Evolutionary conservation across 1,140 invertebrate genomes (phyloP).

Genomic region (Ruditapes philippinarum): DNA sequence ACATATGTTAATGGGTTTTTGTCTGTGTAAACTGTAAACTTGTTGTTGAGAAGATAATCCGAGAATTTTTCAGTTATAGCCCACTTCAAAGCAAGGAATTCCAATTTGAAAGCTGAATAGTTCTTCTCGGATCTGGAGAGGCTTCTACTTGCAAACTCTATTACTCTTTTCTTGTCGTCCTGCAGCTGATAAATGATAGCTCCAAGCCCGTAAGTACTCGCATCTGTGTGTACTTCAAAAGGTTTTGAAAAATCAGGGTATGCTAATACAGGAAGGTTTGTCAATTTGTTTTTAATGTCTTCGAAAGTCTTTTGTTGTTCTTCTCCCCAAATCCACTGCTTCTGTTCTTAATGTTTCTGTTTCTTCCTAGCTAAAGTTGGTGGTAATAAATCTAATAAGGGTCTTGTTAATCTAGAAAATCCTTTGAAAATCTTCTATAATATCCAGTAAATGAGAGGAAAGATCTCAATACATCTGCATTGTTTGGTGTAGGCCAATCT

Average conservation of each 20-base stretch:
- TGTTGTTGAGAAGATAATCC: not conserved
- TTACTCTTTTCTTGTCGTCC: not conserved
- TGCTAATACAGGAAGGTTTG: not conserved
- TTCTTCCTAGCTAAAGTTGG: too few species aligned
- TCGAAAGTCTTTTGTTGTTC: too few species aligned
- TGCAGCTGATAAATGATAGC: not conserved
- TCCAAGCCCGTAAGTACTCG: not conserved
- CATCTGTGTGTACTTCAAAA: conserved; percentile 8
- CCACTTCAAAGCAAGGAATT: conserved; percentile 29
- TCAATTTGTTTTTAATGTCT: not conserved
- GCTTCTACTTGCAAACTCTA: not conserved
- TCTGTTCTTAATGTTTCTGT: too few species aligned
- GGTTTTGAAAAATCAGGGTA: not conserved
- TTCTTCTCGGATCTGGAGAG: not conserved
- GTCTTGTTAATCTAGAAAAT: too few species aligned
- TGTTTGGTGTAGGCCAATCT: too few species aligned
- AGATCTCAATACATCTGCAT: too few species aligned
- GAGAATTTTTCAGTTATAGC: conserved; percentile 40
- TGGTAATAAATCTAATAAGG: too few species aligned
- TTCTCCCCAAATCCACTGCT: too few species aligned
- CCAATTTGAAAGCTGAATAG: not conserved
- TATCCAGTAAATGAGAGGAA: too few species aligned
- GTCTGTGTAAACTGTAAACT: conserved; percentile 18
- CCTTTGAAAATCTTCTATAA: too few species aligned
- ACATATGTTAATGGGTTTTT: conserved; percentile 16